Evolutionary conservation across 2,888 invertebrate genomes (phyloP), one percentile per base, ranked within the genome.

Genomic region (Lasioglossum oenotherae): DNA sequence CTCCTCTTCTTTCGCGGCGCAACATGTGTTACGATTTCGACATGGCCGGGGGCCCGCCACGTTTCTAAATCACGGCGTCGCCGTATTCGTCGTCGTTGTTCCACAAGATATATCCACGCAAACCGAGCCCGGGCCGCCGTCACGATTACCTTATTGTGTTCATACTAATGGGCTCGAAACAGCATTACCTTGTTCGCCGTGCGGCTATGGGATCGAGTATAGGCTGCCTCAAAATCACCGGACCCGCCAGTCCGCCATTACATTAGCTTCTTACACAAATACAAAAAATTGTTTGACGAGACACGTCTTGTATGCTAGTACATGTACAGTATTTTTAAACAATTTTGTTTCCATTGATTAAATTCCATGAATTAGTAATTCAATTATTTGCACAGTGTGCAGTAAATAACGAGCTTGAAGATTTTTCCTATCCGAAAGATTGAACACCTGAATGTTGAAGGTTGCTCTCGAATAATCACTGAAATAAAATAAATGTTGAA

Each of bases 81-180:
- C 49, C 74, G 67, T 60, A 76, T 82, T 85, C 82, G 79, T 75
- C 71, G 69, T 76, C 73, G 78, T 80, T 73, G 80, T 82, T 78
- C 72, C 87, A 80, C 88, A 89, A 88, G 87, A 85, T 88, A 86
- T 78, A 77, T 80, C 67, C 87, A 74, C 81, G 78, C 86, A 80
- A 87, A 90, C 88, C 87, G 85, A 78, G 79, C 72, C 82, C 77
- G 78, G 85, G 82, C 88, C 89, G 86, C 80, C 88, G 87, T 87
- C 85, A 87, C 90, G 91, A 91, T 92, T 92, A 92, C 92, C 90
- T 91, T 92, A 92, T 94, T 92, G 92, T 92, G 92, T 92, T 92
- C 88, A 80, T 91, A 91, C 93, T 92, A 93, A 93, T 93, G 91
- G 92, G 81, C 78, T 87, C 85, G 87, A 87, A 88, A 90, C 89